phyloP scores from a whole-genome alignment of 2,113 vertebrate genomes.

The Fulmarus glacialis region DNA sequence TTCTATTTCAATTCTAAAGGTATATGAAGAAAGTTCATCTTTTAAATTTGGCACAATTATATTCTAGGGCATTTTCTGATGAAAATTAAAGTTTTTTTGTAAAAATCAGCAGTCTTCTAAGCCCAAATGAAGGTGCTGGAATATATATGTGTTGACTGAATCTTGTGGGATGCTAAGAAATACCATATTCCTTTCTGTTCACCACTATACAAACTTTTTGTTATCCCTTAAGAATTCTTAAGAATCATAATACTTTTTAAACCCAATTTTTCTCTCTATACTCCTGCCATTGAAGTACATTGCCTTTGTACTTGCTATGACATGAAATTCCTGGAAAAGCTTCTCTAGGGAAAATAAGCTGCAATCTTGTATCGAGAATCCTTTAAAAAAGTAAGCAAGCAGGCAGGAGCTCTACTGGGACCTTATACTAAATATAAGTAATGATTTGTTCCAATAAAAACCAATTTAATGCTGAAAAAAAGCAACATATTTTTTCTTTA shows the following conservation, averaged over 20 bases:
- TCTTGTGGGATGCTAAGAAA: background rate
- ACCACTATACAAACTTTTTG: background rate
- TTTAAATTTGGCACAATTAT: background rate
- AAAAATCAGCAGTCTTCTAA: background rate
- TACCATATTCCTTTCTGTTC: background rate
- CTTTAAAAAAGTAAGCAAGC: background rate
- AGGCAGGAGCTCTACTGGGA: background rate
- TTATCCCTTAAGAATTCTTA: background rate
- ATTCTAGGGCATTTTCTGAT: background rate
- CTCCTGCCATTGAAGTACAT: background rate
- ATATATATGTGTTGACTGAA: background rate
- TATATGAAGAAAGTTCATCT: background rate
- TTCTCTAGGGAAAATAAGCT: background rate
- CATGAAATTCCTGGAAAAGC: background rate
- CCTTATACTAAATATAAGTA: background rate
- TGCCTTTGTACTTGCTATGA: background rate
- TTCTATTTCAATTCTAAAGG: background rate
- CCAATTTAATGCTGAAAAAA: background rate
- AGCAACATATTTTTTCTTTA: background rate
- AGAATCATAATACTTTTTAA: background rate
- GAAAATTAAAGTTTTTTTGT: background rate
- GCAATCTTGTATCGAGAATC: background rate
- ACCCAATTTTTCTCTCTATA: background rate
- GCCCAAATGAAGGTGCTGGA: background rate
- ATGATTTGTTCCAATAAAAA: background rate